Conservation (phyloP, 2,113 vertebrate species). For the Origma solitaria region DNA sequence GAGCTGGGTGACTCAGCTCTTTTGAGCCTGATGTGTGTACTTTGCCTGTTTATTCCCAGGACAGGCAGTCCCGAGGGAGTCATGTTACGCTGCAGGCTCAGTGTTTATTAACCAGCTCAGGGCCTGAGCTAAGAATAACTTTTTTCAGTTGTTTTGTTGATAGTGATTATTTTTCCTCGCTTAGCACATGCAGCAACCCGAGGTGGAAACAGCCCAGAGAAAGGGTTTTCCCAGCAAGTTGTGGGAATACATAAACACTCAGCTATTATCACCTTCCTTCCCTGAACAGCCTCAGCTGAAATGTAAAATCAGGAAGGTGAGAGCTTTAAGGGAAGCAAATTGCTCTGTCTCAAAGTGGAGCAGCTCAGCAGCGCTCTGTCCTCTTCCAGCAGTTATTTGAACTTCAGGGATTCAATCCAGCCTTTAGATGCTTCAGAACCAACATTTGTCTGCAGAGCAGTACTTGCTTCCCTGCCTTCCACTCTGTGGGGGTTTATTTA, state of each 20-base stretch:
- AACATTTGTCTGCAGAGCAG: not conserved
- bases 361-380: not conserved
- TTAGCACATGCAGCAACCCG: not conserved
- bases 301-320: not conserved
- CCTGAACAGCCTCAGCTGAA: not conserved
- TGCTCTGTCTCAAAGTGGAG: not conserved
- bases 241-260: not conserved
- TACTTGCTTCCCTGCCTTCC: not conserved
- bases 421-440: not conserved
- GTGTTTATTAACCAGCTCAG: conserved; percentile 31
- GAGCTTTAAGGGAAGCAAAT: not conserved
- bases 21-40: not conserved
- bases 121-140: conserved; percentile 61
- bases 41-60: conserved; percentile 62
- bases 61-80: conserved; percentile 34
- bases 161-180: not conserved
- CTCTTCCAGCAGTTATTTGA: not conserved
- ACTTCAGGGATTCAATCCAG: not conserved
- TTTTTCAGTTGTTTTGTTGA: not conserved
- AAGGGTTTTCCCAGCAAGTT: not conserved
- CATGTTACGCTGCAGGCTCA: conserved; percentile 40
- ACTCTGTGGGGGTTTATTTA: accelerated
- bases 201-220: not conserved
- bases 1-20: conserved; percentile 71
- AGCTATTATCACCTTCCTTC: not conserved